Percentiles rank a stretch among this genome's conserved stretches.
phyloP scores from a whole-genome alignment of 1,140 invertebrate genomes.

The Ceratitis capitata region DNA sequence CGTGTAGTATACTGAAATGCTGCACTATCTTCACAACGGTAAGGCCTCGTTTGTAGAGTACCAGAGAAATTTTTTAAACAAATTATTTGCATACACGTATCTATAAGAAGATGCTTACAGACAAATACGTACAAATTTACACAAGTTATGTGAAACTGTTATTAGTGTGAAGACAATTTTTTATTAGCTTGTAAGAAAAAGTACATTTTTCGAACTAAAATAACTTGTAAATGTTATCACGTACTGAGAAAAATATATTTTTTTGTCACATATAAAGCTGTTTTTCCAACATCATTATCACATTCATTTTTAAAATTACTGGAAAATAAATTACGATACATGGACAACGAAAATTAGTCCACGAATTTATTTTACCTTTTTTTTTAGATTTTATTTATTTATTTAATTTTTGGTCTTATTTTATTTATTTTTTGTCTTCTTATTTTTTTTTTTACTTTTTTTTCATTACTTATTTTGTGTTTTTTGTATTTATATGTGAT shows the following conservation, averaged over 20 bases:
- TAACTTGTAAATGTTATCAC: not conserved
- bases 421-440: too few relatives aligned
- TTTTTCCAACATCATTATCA: too few relatives aligned
- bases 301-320: too few relatives aligned
- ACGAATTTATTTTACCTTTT: too few relatives aligned
- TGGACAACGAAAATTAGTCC: too few relatives aligned
- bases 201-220: not conserved
- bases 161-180: not conserved
- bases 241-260: not conserved
- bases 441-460: too few relatives aligned
- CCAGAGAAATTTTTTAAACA: not conserved
- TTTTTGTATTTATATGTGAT: too few relatives aligned
- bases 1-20: not conserved
- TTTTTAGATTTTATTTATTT: too few relatives aligned
- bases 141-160: not conserved
- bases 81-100: not conserved
- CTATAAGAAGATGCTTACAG: not conserved
- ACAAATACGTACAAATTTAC: not conserved
- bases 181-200: not conserved
- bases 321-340: too few relatives aligned
- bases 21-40: not conserved
- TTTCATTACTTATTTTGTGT: too few relatives aligned
- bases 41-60: not conserved
- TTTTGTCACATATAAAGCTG: too few relatives aligned
- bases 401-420: too few relatives aligned